Base-by-base conservation (phyloP, 2,888 invertebrate species). In the Machimus atricapillus region DNA sequence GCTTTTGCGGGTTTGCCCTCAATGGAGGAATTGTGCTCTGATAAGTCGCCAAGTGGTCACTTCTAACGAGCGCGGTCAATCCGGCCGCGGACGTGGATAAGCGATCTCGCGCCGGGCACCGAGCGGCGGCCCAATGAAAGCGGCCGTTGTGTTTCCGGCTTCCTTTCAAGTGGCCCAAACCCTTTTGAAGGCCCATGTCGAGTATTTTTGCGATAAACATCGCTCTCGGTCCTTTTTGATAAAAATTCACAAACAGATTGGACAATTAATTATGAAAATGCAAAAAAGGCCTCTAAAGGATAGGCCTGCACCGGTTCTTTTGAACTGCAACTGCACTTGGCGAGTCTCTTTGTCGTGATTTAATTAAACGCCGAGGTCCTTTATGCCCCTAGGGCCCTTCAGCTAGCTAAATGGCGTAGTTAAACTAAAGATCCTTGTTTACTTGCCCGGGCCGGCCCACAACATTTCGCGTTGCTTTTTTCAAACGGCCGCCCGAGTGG, bases 251-350 rank as follows among this genome's bases (percentile, higher is more conserved):
- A 82, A 82, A 82, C 82, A 34, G 19, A 58, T 82, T 82, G 82
- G 58, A 82, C 82, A 82, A 82, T 82, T 82, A 82, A 58, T 82
- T 82, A 82, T 82, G 82, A 66, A 82, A 82, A 82, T 82, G 82
- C 58, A 66, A 58, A 37, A 82, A 82, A 82, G 58, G 37, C 8
- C 19, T 34, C 66, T 37, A 66, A 82, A 82, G 82, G 82, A 82
- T 82, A 58, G 37, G 79, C 79, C 58, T 82, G 82, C 82, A 82
- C 37, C 66, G 82, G 82, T 58, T 31, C 58, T 82, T 82, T 82
- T 82, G 66, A 82, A 74, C 85, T 85, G 74, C 74, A 27, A 74
- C 46, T 74, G 46, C 85, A 85, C 74, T 85, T 85, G 74, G 85
- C 74, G 46, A 74, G 74, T 74, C 85, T 40, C 73, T 74, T 85